Base-by-base conservation (phyloP, 2,888 invertebrate species). In the Nematopogon swammerdamellus region DNA sequence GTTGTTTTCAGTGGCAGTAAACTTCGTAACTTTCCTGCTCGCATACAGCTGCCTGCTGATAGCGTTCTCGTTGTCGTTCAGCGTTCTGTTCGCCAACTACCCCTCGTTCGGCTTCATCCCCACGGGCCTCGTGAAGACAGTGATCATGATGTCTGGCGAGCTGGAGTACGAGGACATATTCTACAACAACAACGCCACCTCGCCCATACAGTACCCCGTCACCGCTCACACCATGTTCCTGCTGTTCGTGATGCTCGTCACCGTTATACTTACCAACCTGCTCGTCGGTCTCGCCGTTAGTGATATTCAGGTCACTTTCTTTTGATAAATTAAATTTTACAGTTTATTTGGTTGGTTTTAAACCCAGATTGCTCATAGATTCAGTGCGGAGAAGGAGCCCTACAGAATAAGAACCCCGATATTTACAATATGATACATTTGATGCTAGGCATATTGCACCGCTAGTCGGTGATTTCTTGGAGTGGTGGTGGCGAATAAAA, bases 101-200 rank as follows among this genome's bases (percentile, higher is more conserved):
- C 82, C 85, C 20, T 83, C 91, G 0, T 91, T 91, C 63, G 63
- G 70, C 51, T 83, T 85, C 56, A 80, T 90, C 2, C 74, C 83
- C 1, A 80, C 83, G 49, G 82, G 85, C 1, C 61, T 92, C 0
- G 70, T 92, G 1, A 92, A 92, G 70, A 89, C 91, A 0, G 84
- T 92, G 14, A 88, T 92, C 59, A 92, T 93, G 92, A 91, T 93
- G 92, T 89, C 91, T 0, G 92, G 92, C 0, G 92, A 93, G 65
- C 64, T 92, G 47, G 92, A 92, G 63, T 91, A 89, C 56, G 92
- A 92, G 63, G 91, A 92, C 58, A 88, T 92, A 54, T 92, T 92
- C 63, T 91, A 88, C 57, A 79, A 75, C 43, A 79, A 83, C 51
- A 65, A 64, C 49, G 68, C 70, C 1, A 68, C 68, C 42, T 66